Conservation (phyloP, 2,797 vertebrate genomes). For the Moxostoma hubbsi region DNA sequence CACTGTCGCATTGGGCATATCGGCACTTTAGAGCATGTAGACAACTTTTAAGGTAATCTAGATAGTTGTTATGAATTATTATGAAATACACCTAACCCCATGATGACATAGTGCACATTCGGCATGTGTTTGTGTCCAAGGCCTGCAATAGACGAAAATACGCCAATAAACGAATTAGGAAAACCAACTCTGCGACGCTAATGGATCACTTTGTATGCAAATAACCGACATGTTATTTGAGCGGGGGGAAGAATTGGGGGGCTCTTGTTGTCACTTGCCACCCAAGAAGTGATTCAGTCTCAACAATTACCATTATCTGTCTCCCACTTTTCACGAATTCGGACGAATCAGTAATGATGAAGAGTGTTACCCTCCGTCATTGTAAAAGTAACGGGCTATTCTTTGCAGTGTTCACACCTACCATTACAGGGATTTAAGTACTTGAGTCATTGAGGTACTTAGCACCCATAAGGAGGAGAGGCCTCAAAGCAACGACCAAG, state of each 20-base stretch:
- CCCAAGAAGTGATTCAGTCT: slow-evolving; percentile 99
- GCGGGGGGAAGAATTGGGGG: slow-evolving; percentile 67
- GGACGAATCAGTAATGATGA: slow-evolving; percentile 93
- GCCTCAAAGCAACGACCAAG: slow-evolving; percentile 80
- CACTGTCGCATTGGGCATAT: background rate
- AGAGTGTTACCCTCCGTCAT: slow-evolving; percentile 92
- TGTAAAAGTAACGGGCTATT: slow-evolving; percentile 80
- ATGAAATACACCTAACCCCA: background rate
- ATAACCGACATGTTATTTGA: slow-evolving; percentile 84
- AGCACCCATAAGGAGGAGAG: slow-evolving; percentile 78
- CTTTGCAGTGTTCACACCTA: slow-evolving; percentile 79
- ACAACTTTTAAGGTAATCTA: background rate
- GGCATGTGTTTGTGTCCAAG: background rate
- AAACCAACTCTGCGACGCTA: slow-evolving; percentile 78
- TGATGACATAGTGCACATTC: background rate
- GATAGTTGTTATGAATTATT: background rate
- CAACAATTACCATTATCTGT: slow-evolving; percentile 99
- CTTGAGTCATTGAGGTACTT: slow-evolving; percentile 89
- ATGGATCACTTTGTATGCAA: slow-evolving; percentile 92
- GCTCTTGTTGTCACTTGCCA: slow-evolving; percentile 91
- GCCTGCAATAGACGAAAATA: slow-evolving; percentile 51
- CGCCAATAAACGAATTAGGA: slow-evolving; percentile 69
- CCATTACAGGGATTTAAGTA: slow-evolving; percentile 81
- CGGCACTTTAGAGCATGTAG: too few species aligned
- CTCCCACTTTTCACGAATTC: slow-evolving; percentile 90